Conservation (phyloP, 1,140 invertebrate genomes). For the Anastatus disparis region DNA sequence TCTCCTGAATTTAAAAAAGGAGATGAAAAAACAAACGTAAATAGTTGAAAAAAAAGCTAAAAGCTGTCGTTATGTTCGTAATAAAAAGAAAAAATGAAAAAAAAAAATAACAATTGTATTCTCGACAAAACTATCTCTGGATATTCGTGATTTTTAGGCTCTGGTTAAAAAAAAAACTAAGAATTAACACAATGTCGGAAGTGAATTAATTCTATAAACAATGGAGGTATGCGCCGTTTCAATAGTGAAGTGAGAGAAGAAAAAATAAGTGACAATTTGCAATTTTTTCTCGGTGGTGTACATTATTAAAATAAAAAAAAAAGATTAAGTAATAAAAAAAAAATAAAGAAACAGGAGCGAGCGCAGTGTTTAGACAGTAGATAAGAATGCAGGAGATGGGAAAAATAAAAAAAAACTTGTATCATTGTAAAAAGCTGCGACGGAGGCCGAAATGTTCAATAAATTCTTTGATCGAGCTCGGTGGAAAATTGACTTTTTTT, state of each 20-base stretch:
- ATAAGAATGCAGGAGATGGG: slow-evolving; percentile 2
- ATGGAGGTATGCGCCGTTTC: neutral
- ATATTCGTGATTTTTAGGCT: slow-evolving; percentile 34
- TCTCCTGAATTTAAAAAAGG: neutral
- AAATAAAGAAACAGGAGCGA: slow-evolving; percentile 16
- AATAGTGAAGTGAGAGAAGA: neutral
- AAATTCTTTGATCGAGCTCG: slow-evolving; percentile 55
- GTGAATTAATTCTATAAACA: slow-evolving; percentile 21
- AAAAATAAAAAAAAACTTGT: slow-evolving; percentile 44
- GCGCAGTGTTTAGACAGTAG: neutral
- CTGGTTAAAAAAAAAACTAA: slow-evolving; percentile 14
- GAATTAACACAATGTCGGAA: slow-evolving; percentile 5
- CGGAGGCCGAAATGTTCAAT: slow-evolving; percentile 52
- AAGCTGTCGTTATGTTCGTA: slow-evolving; percentile 35
- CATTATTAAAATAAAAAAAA: slow-evolving; percentile 23
- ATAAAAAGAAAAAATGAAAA: too few species aligned
- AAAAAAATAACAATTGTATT: too few species aligned
- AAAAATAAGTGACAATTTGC: slow-evolving; percentile 11
- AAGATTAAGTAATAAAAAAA: slow-evolving; percentile 1
- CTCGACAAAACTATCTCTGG: slow-evolving; percentile 33
- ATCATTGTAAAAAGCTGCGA: slow-evolving; percentile 53
- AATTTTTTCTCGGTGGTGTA: slow-evolving; percentile 29
- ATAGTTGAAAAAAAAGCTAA: slow-evolving; percentile 5
- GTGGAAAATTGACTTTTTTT: slow-evolving; percentile 21
- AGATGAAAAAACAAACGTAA: slow-evolving; percentile 6